Evolutionary conservation across 2,113 vertebrate species (phyloP), one percentile per base, ranked within the genome.

Genomic region (Camelus bactrianus): DNA sequence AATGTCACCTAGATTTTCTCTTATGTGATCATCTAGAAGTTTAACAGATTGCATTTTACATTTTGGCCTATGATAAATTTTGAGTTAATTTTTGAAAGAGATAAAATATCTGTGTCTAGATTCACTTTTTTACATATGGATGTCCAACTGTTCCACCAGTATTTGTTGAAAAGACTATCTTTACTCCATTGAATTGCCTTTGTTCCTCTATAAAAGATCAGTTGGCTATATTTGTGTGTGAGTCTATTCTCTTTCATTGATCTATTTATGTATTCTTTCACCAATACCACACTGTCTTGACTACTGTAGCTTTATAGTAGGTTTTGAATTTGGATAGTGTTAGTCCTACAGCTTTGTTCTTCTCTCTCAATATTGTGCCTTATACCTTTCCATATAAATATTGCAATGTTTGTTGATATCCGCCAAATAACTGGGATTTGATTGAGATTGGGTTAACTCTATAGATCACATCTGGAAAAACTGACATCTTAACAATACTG

Each of bases 1-100:
- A 86, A 62, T 56, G 24, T 80, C n/a, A 80, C 11, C 10, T 52
- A 54, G n/a, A 80, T 80, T 95, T 95, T 84, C 60, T 84, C 58
- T 60, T 56, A 22, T 56, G 75, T 80, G 6, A 2, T 58, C 20
- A n/a, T 46, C 28, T 81, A 65, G 32, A 91, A 70, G 17, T 17
- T 80, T 62, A 80, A 46, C 19, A 72, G 35, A 62, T 91, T 81
- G 56, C 35, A 50, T 50, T 87, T 88, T 80, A 91, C 22, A 46
- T 91, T 77, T 84, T 76, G 65, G 64, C 64, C 28, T 80, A 30
- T 72, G 9, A 62, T 42, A 12, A 54, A 85, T 52, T n/a, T 42
- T 95, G 56, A 60, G 60, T 70, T 85, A 42, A 52, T 80, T 86
- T 72, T 79, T 77, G 22, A 58, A 64, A 77, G 77, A 93, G 16